Evolutionary conservation across 1,140 invertebrate genomes (phyloP), one percentile per base, ranked within the genome.

Genomic region (Odontomachus brunneus): DNA sequence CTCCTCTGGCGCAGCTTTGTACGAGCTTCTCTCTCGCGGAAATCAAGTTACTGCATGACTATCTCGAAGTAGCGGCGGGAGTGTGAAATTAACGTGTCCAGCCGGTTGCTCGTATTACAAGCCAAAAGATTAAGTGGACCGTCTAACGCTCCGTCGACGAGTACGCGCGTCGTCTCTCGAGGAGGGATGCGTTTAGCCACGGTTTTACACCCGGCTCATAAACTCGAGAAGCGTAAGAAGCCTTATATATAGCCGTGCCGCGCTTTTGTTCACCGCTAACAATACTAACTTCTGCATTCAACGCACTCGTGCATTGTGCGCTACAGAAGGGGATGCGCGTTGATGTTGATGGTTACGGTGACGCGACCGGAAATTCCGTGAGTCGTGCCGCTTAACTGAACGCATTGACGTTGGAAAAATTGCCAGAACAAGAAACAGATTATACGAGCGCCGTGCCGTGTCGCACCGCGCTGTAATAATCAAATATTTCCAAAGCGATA

Each of bases 211-310:
- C 15, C 24, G n/a, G 14, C 26, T 44, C 29, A 38, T 66, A 66
- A 76, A 76, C 1, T 78, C 19, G 29, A 78, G 29, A 24, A 33
- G 5, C 11, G 26, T n/a, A 53, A 66, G 62, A 12, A 29, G 14
- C 44, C 53, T 19, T 55, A 3, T 33, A 33, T 5, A 55, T 67
- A 55, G 19, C 29, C 22, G 14, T n/a, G n/a, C 3, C 15, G 49
- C 63, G 15, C 48, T 55, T 55, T 66, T 78, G 74, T 78, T 51
- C 14, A 17, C 0, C 29, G 29, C 29, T 55, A 67, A 78, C 74
- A 78, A 78, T 76, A 66, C 60, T 26, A 53, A 66, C 19, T 76
- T 67, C 49, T 55, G 19, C 15, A 55, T 78, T 78, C 62, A 67
- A 4, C 48, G 49, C 11, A 3, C n/a, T 17, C 15, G 24, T 26